A percentile compares a stretch with the other conserved stretches of the same genome.
These are phyloP conservation scores for Parasteatoda tepidariorum DNA, from an alignment of 1,140 invertebrate genomes.

Conservation along the genomic window DNA sequence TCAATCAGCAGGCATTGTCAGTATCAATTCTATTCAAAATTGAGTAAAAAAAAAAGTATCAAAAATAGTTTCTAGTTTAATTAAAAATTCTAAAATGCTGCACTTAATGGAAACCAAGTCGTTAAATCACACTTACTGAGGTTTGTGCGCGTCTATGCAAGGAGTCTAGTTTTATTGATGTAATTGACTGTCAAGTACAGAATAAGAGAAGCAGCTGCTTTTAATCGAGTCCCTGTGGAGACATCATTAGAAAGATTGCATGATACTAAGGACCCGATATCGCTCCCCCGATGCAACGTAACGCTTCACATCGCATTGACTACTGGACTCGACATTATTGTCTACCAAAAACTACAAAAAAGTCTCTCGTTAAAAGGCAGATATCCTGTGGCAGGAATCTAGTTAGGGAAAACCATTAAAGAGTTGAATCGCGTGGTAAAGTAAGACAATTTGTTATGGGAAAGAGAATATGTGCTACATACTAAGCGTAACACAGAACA, in stretches of 20 bases:
- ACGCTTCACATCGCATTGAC: constrained; percentile 36
- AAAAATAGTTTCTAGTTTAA: too few species aligned
- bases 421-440: background rate
- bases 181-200: constrained; percentile 51
- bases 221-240: constrained; percentile 38
- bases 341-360: constrained; percentile 31
- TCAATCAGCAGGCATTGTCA: too few species aligned
- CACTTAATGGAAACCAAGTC: too few species aligned
- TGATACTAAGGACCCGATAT: background rate
- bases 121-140: too few species aligned
- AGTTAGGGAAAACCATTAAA: constrained; percentile 1
- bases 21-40: too few species aligned
- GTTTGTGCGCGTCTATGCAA: too few species aligned
- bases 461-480: background rate
- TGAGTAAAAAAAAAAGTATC: too few species aligned
- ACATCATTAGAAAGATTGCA: constrained; percentile 41
- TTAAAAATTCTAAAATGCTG: too few species aligned
- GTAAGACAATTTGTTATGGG: constrained; percentile 2
- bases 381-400: background rate
- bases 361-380: constrained; percentile 3
- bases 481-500: constrained; percentile 18
- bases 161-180: constrained; percentile 44
- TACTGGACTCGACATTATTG: constrained; percentile 27
- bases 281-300: constrained; percentile 14
- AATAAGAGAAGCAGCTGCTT: constrained; percentile 37